Evolutionary conservation across 2,797 vertebrate species (phyloP).

Genomic region (Buphagus erythrorhynchus): DNA sequence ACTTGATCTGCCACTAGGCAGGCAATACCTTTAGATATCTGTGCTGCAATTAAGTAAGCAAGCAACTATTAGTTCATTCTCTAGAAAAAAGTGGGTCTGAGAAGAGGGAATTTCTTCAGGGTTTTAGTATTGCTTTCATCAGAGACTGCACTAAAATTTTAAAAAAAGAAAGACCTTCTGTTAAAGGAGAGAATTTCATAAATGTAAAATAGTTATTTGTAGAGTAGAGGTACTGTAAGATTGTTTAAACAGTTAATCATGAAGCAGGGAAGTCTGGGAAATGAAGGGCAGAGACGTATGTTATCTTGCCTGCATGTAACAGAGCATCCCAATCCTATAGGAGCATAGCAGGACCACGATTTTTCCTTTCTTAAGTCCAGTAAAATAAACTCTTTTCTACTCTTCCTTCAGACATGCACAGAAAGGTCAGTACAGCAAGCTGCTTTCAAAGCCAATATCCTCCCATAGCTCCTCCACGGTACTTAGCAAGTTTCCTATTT

Average conservation of each 20-base stretch:
- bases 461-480: neutral
- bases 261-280: neutral
- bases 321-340: neutral
- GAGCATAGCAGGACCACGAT: neutral
- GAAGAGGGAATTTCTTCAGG: neutral
- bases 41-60: neutral
- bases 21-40: neutral
- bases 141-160: neutral
- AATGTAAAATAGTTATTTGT: neutral
- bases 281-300: neutral
- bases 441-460: neutral
- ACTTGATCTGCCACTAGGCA: neutral
- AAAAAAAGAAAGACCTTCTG: neutral
- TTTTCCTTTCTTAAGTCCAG: neutral
- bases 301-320: neutral
- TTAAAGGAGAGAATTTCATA: neutral
- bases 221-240: neutral
- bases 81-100: neutral
- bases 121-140: neutral
- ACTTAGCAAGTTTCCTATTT: neutral
- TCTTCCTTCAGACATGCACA: neutral
- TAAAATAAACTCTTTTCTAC: neutral
- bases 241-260: neutral
- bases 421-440: neutral
- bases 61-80: neutral